Evolutionary conservation across 2,888 invertebrate genomes (phyloP).

Genomic region (Stenodema calcarata): DNA sequence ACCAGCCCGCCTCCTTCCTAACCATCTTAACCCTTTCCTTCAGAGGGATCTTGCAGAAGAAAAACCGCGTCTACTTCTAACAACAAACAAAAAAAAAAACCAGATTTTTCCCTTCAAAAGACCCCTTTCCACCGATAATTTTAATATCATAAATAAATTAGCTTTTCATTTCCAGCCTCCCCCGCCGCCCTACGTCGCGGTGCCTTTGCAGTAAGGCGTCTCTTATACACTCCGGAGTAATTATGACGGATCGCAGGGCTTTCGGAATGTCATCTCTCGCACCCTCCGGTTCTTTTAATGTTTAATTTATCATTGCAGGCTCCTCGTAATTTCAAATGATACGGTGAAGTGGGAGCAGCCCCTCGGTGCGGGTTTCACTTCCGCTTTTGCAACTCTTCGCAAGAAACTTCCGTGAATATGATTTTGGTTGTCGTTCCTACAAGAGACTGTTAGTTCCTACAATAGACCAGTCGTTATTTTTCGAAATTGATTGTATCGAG

Average conservation of each 20-base stretch:
- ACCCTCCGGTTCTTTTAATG: background rate
- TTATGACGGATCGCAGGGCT: background rate
- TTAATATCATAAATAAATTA: conserved; percentile 19
- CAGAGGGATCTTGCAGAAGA: background rate
- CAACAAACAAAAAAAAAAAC: background rate
- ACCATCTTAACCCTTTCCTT: background rate
- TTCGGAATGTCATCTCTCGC: background rate
- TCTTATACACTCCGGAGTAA: background rate
- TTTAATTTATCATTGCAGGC: background rate
- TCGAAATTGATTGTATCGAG: too few species aligned
- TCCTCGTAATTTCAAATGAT: conserved; percentile 7
- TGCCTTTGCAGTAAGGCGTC: background rate
- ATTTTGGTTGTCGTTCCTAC: too few species aligned
- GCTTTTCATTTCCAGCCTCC: background rate
- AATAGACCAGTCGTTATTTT: too few species aligned
- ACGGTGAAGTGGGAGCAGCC: background rate
- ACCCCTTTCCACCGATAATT: background rate
- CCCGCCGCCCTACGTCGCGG: background rate
- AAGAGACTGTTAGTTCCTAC: too few species aligned
- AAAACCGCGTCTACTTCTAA: background rate
- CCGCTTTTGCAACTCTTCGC: background rate
- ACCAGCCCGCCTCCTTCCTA: background rate
- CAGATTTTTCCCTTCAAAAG: background rate
- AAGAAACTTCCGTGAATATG: too few species aligned
- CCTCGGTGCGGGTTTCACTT: background rate